These are phyloP conservation scores for Euwallacea similis DNA, from an alignment of 1,140 invertebrate species.

Conservation along the genomic window DNA sequence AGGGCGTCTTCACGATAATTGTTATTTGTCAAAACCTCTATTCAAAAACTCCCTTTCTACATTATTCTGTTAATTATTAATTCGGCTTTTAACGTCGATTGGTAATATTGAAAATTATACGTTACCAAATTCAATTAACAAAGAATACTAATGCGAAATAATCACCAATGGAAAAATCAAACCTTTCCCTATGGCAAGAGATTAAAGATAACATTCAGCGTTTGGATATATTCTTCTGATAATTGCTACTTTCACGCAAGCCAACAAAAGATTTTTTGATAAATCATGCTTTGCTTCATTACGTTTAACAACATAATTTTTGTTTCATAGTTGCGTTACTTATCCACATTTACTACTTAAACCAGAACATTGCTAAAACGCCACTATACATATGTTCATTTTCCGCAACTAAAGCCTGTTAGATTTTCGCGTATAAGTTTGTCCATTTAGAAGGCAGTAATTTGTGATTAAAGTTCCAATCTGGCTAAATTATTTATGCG, in stretches of 20 bases:
- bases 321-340: no score
- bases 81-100: no score
- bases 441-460: background rate
- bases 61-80: no score
- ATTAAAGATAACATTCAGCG: conserved; percentile 1
- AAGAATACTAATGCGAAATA: background rate
- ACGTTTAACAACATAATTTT: background rate
- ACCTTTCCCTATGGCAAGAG: background rate
- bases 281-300: background rate
- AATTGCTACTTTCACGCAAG: background rate
- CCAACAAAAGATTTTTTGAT: background rate
- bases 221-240: conserved; percentile 1
- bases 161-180: background rate
- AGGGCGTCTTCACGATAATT: no score
- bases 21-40: no score
- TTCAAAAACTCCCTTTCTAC: no score
- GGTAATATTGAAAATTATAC: no score
- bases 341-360: background rate
- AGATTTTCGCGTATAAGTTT: background rate
- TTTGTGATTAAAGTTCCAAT: conserved; percentile 1
- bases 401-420: background rate
- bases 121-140: background rate
- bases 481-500: no score
- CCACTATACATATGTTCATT: background rate
- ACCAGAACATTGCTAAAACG: background rate